phyloP scores from a whole-genome alignment of 1,140 invertebrate species.

The Musca domestica region DNA sequence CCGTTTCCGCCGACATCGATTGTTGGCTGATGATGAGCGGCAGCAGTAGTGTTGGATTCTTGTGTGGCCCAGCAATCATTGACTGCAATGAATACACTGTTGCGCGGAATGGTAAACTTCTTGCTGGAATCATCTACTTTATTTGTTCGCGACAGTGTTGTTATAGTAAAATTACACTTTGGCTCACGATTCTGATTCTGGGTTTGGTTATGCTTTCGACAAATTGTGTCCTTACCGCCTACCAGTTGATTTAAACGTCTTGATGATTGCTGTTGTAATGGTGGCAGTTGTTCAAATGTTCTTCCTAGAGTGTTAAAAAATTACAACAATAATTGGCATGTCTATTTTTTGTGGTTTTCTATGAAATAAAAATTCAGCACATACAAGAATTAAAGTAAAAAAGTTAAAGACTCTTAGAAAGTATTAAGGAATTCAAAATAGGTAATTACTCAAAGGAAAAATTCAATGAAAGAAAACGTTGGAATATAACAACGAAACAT shows the following conservation, averaged over 20 bases:
- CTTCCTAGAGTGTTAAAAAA: slow-evolving; percentile 1
- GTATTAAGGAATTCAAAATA: neutral
- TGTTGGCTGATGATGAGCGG: too few species aligned
- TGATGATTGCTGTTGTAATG: slow-evolving; percentile 9
- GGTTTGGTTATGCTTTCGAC: slow-evolving; percentile 10
- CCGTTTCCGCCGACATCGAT: neutral
- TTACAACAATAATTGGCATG: neutral
- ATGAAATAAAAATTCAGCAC: neutral
- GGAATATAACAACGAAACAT: too few species aligned
- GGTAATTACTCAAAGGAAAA: too few species aligned
- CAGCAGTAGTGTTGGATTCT: neutral
- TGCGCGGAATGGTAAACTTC: slow-evolving; percentile 46
- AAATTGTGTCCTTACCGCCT: slow-evolving; percentile 9
- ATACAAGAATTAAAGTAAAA: neutral
- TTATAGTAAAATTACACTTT: slow-evolving; percentile 51
- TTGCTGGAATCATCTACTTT: slow-evolving; percentile 17
- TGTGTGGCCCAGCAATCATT: slow-evolving; percentile 40
- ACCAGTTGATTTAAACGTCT: slow-evolving; percentile 18
- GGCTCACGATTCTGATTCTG: slow-evolving; percentile 24
- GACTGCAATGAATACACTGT: slow-evolving; percentile 50
- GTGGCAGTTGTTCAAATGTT: slow-evolving; percentile 9
- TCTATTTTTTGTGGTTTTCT: neutral
- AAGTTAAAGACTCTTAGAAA: neutral
- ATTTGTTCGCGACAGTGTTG: slow-evolving; percentile 40
- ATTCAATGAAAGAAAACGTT: too few species aligned